These are phyloP conservation scores for Oreochromis spilurus DNA, from an alignment of 2,113 vertebrate species.

Conservation along the genomic window DNA sequence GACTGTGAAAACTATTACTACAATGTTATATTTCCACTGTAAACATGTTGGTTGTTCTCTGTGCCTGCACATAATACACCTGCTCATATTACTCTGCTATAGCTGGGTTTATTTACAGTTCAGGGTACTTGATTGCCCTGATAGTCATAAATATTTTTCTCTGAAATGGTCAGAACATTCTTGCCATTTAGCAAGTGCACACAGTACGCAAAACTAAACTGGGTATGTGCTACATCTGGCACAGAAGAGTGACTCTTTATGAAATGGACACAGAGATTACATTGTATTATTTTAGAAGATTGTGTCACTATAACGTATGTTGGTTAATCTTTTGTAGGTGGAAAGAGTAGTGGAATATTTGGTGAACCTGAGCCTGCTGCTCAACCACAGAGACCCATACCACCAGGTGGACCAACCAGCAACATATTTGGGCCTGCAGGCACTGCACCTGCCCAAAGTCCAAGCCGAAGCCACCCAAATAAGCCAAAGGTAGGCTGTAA, in stretches of 20 bases:
- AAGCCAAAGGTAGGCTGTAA: slow-evolving; percentile 86
- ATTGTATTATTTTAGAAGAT: background rate
- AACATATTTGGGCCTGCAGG: slow-evolving; percentile 81
- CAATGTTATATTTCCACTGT: background rate
- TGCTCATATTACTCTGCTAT: background rate
- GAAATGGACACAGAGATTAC: background rate
- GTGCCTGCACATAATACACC: background rate
- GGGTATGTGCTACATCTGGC: background rate
- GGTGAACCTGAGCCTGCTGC: slow-evolving; percentile 70
- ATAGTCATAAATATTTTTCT: background rate
- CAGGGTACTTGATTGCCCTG: background rate
- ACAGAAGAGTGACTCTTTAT: background rate
- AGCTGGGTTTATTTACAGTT: background rate
- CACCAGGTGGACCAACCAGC: slow-evolving; percentile 77
- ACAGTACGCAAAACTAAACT: background rate
- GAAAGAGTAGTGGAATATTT: slow-evolving; percentile 86
- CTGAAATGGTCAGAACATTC: background rate
- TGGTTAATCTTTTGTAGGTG: slow-evolving; percentile 58
- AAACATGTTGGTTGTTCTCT: background rate
- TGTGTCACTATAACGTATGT: background rate
- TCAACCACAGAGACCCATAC: slow-evolving; percentile 67
- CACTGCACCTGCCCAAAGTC: slow-evolving; percentile 39
- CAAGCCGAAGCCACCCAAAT: slow-evolving; percentile 80
- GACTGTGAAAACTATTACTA: slow-evolving; percentile 26
- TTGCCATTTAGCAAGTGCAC: background rate